Evolutionary conservation across 2,797 vertebrate genomes (phyloP).

Genomic region (Sternarchorhynchus goeldii): DNA sequence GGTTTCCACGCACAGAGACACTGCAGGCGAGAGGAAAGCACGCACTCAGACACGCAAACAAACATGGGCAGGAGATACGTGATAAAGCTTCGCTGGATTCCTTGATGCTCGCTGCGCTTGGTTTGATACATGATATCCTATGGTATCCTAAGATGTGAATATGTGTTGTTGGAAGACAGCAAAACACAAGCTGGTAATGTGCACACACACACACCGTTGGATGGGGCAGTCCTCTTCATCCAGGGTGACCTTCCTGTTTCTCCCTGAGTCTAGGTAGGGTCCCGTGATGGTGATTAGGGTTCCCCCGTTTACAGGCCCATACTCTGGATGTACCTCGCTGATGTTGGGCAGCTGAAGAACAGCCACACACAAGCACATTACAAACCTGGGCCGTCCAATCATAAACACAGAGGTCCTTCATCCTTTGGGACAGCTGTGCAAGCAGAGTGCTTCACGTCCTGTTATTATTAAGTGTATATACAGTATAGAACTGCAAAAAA

Average conservation of each 20-base stretch:
- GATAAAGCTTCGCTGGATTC: too few species aligned
- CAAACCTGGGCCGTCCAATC: not conserved
- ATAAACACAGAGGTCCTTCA: too few species aligned
- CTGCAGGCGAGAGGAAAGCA: constrained; percentile 54
- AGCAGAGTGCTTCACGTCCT: too few species aligned
- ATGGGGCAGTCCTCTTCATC: constrained; percentile 81
- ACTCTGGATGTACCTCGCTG: constrained; percentile 81
- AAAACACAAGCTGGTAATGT: not conserved
- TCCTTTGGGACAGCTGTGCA: too few species aligned
- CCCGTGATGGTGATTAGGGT: constrained; percentile 85
- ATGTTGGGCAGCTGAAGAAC: constrained; percentile 80
- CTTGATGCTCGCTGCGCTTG: too few species aligned
- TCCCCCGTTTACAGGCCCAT: constrained; percentile 87
- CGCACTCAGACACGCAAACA: not conserved
- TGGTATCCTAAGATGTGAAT: too few species aligned
- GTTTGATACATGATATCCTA: too few species aligned
- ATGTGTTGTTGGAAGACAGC: not conserved
- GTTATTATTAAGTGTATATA: too few species aligned
- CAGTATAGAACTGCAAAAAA: too few species aligned
- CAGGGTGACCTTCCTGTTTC: constrained; percentile 79
- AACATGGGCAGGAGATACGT: not conserved
- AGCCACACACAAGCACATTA: not conserved
- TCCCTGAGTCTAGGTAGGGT: constrained; percentile 79
- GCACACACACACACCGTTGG: constrained; percentile 62
- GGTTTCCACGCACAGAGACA: constrained; percentile 44